Base-by-base conservation (phyloP, 2,888 invertebrate genomes). In the Agrochola lota region DNA sequence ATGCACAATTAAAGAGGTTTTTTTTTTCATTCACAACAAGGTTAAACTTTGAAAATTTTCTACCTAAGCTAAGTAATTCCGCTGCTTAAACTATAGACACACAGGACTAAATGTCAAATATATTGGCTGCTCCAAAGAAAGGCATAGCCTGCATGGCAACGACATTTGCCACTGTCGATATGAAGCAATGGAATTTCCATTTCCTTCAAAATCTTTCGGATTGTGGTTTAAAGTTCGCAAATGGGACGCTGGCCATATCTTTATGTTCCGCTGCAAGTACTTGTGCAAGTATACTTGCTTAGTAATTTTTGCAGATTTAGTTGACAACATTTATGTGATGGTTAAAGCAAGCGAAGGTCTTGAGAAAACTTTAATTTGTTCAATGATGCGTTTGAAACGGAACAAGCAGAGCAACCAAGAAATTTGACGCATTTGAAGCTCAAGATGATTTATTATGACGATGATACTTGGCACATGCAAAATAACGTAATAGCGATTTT, bases 1-100 rank as follows among this genome's bases (percentile, higher is more conserved):
- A 77, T 71, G 7, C 52, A 77, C 49, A 77, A 68, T 66, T 43
- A 78, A 66, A 60, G 55, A 15, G 57, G n/a, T 23, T 30, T 7
- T 49, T 15, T n/a, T 49, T n/a, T 60, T 84, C 52, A 60, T 64
- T 72, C 55, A 72, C 43, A 76, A 62, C 55, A 79, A 43, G 26
- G 26, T 60, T 55, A 72, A 66, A 59, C 67, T 78, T 79, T 63
- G 46, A 55, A 69, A 8, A 62, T 67, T 17, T 80, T 57, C 9
- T 68, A 71, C 43, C 17, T 71, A 77, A 68, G 71, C 57, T 67
- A 49, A 80, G 26, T 60, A 23, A 60, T 17, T 43, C 26, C 20
- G 26, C 35, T 17, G 59, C 26, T 15, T 35, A 55, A 35, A 67
- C 15, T n/a, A 57, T 5, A 81, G 9, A 63, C 12, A 30, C 2